Base-by-base conservation (phyloP, 2,797 vertebrate species). In the Urocyon cinereoargenteus region DNA sequence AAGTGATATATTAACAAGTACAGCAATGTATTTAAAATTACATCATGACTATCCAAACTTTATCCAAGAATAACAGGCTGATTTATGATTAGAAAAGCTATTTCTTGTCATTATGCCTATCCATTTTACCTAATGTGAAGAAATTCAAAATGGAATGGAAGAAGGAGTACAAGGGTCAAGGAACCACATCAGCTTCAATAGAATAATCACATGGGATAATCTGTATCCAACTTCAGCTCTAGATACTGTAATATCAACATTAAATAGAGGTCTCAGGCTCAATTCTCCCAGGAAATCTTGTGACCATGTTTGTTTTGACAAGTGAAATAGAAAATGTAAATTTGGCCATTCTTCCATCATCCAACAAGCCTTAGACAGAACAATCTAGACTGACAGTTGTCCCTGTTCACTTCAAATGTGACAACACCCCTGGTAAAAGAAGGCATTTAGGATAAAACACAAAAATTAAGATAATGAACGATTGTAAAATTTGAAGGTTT, bases 81-180 rank as follows among this genome's bases (percentile, higher is more conserved):
- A 21, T 61, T 84, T 78, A 28, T 61, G 2, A 68, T n/a, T 70
- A 88, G 40, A 51, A 92, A 92, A 84, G 19, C 21, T 77, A 78
- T 75, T 94, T 94, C 49, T 73, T 91, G 3, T 82, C 45, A 49
- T 55, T 77, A 36, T 70, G 77, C 4, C 92, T 96, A 95, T 3
- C 53, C 66, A 87, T 79, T 93, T 88, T 34, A 86, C 34, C 62
- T 73, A 83, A 51, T 18, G 18, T 88, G 22, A 26, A 96, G 94
- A 97, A 86, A 61, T 49, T 82, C 11, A 3, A 88, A 97, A 88
- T 24, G 36, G 31, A 91, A 81, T 59, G 6, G 22, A 92, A 91
- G 51, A 90, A 18, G 13, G 19, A 34, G 11, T 61, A 64, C 45
- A 79, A 83, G 9, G 2, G 14, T 84, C 24, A 81, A 92, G 55